These are phyloP conservation scores for Acanthurus lineatus DNA, from an alignment of 2,797 vertebrate species.

Conservation along the genomic window DNA sequence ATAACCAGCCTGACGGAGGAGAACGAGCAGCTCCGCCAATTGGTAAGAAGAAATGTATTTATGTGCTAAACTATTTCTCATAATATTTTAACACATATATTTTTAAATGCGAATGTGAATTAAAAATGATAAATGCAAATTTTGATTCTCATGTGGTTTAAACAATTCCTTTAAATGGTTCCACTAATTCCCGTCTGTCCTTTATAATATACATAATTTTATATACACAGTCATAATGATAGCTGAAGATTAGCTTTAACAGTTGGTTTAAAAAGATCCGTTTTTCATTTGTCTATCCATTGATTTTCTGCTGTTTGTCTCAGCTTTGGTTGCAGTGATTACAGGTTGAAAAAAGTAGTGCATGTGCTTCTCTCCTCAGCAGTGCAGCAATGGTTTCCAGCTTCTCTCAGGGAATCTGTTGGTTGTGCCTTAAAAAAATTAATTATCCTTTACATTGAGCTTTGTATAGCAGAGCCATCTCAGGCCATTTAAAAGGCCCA, in stretches of 20 bases:
- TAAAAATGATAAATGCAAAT: neutral
- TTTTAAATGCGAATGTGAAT: neutral
- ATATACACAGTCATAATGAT: neutral
- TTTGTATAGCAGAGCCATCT: too few species aligned
- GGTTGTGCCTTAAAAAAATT: too few species aligned
- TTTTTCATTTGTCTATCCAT: neutral
- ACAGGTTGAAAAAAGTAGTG: neutral
- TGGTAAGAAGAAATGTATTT: constrained; percentile 76
- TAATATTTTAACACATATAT: neutral
- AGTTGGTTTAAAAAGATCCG: neutral
- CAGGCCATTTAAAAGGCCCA: too few species aligned
- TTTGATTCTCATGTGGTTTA: neutral
- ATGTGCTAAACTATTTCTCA: neutral
- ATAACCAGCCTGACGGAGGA: constrained; percentile 90
- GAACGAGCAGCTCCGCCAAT: constrained; percentile 92
- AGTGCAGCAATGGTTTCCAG: neutral
- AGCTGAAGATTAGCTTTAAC: neutral
- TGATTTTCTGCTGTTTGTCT: neutral
- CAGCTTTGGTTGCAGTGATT: neutral
- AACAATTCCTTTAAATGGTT: neutral
- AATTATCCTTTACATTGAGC: too few species aligned
- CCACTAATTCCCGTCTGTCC: neutral
- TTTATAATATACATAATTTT: neutral
- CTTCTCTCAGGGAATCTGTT: neutral
- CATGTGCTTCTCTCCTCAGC: neutral